Conservation (phyloP, 2,888 invertebrate genomes). For the Xestobium rufovillosum region DNA sequence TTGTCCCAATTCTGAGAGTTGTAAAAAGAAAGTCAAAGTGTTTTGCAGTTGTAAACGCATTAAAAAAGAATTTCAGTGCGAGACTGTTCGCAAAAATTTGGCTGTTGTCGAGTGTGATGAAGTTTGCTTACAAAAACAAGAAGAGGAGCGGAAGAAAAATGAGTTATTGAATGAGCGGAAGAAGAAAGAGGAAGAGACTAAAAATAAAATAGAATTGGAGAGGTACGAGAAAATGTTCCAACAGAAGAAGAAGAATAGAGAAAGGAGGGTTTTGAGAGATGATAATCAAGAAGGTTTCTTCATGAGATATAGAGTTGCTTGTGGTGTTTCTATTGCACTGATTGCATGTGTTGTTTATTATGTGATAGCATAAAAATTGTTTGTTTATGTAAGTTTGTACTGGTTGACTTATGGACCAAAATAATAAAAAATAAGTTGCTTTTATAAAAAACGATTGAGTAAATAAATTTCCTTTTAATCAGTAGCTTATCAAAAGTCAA, state of each 20-base stretch:
- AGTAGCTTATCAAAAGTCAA: too few species aligned
- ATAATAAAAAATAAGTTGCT: too few species aligned
- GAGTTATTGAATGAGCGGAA: constrained; percentile 51
- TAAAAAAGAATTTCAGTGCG: constrained; percentile 66
- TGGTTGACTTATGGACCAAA: too few species aligned
- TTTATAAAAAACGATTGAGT: too few species aligned
- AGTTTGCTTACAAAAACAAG: constrained; percentile 52
- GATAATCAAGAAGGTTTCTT: constrained; percentile 35
- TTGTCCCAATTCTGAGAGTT: constrained; percentile 59
- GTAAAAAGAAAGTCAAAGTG: constrained; percentile 73
- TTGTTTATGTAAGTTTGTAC: too few species aligned
- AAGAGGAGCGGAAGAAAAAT: constrained; percentile 47
- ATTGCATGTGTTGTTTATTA: too few species aligned
- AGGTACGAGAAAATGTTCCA: constrained; percentile 68
- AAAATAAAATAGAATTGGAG: constrained; percentile 64
- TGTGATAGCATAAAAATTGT: too few species aligned
- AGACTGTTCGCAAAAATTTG: constrained; percentile 47
- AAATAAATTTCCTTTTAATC: too few species aligned
- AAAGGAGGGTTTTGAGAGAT: constrained; percentile 42
- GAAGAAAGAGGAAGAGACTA: constrained; percentile 56
- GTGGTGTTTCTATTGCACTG: constrained; percentile 38
- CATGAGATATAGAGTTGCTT: constrained; percentile 45
- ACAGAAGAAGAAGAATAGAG: constrained; percentile 55
- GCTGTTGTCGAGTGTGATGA: constrained; percentile 55
- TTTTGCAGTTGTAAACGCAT: constrained; percentile 71